A percentile compares a stretch with the other conserved stretches of the same genome.
phyloP scores from a whole-genome alignment of 2,113 vertebrate species.

The Otis tarda region DNA sequence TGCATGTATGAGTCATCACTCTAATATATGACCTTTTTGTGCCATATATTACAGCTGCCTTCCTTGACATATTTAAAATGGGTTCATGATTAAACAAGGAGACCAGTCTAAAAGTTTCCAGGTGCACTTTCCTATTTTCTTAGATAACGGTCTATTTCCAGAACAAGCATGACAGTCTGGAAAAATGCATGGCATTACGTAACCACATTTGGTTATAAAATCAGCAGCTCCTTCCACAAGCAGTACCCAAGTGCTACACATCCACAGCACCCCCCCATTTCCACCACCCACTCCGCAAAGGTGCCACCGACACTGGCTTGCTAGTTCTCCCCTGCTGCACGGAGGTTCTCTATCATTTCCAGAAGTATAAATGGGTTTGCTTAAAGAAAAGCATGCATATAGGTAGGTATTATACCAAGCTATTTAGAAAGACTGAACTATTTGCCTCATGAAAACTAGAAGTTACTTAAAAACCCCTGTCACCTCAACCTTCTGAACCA shows the following conservation, averaged over 20 bases:
- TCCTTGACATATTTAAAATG: conserved; percentile 6
- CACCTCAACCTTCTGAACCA: not conserved
- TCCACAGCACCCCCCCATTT: not conserved
- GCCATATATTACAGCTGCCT: conserved; percentile 52
- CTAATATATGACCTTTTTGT: no score
- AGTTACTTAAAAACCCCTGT: not conserved
- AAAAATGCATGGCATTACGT: not conserved
- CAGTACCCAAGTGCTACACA: not conserved
- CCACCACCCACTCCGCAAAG: not conserved
- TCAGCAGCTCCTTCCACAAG: not conserved
- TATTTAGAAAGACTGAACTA: not conserved
- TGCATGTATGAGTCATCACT: not conserved
- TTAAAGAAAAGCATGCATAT: not conserved
- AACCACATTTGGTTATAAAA: not conserved
- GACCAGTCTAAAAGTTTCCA: conserved; percentile 55
- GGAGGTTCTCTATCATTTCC: not conserved
- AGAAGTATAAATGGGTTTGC: not conserved
- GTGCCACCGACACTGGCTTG: accelerated
- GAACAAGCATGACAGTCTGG: not conserved
- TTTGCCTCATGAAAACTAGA: not conserved
- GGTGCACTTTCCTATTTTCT: conserved; percentile 51
- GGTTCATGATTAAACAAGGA: conserved; percentile 40
- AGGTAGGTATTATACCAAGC: not conserved
- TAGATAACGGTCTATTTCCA: conserved; percentile 40
- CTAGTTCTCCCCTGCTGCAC: not conserved